These are phyloP conservation scores for Drosophila sechellia DNA, from an alignment of 1,140 invertebrate genomes.

Conservation along the genomic window DNA sequence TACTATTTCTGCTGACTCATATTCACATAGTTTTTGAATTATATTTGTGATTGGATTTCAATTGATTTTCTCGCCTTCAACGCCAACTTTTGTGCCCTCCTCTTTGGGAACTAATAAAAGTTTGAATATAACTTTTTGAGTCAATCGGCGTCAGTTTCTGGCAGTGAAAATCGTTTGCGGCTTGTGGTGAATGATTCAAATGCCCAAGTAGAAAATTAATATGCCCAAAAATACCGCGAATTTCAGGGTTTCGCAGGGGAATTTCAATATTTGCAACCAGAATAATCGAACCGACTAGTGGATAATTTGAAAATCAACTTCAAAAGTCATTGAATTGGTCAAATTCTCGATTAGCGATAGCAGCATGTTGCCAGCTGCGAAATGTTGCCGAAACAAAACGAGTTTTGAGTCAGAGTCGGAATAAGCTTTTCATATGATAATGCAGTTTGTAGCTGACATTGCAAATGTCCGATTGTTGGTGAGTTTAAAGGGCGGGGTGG, in stretches of 20 bases:
- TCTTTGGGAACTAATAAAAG: constrained; percentile 33
- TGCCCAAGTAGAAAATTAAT: constrained; percentile 25
- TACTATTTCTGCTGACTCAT: not conserved
- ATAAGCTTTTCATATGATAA: constrained; percentile 41
- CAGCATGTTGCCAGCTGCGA: constrained; percentile 28
- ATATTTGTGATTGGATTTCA: constrained; percentile 21
- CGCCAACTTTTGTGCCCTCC: not conserved
- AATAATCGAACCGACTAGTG: constrained; percentile 13
- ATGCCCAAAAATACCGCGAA: constrained; percentile 18
- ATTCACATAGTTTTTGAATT: constrained; percentile 6
- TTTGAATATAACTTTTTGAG: constrained; percentile 35
- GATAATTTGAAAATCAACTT: constrained; percentile 20
- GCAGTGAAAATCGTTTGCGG: constrained; percentile 30
- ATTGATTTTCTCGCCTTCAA: not conserved
- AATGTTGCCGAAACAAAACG: constrained; percentile 41
- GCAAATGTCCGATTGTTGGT: constrained; percentile 22
- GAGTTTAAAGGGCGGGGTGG: not conserved
- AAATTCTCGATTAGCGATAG: constrained; percentile 1
- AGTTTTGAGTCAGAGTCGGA: constrained; percentile 28
- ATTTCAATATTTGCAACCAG: constrained; percentile 24
- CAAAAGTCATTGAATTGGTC: constrained; percentile 9
- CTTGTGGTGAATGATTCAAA: constrained; percentile 4
- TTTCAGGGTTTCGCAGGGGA: constrained; percentile 9
- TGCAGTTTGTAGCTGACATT: constrained; percentile 55
- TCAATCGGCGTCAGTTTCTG: constrained; percentile 24